A percentile compares a stretch with the other conserved stretches of the same genome.
phyloP scores from a whole-genome alignment of 2,113 vertebrate species.

The Erinaceus europaeus region DNA sequence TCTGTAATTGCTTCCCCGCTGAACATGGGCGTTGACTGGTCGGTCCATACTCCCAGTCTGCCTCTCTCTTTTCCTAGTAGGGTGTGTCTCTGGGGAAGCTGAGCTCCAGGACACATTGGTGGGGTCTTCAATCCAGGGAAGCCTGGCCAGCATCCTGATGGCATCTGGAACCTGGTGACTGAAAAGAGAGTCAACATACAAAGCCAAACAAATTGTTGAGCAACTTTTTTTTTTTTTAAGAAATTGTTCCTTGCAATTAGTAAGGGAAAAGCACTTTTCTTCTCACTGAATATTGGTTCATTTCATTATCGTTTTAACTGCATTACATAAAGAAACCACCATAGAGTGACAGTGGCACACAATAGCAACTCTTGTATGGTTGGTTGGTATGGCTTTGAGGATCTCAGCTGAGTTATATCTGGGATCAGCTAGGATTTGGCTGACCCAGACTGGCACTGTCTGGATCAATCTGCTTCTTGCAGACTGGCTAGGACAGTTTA shows the following conservation, averaged over 20 bases:
- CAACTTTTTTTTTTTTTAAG: neutral
- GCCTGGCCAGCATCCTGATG: no score
- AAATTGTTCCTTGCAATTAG: neutral
- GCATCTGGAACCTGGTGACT: no score
- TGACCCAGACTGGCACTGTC: neutral
- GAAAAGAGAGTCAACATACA: no score
- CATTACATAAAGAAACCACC: neutral
- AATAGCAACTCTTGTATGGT: neutral
- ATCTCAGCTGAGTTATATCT: neutral
- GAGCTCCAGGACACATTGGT: no score
- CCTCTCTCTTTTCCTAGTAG: no score
- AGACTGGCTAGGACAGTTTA: neutral
- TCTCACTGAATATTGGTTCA: neutral
- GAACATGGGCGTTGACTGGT: no score
- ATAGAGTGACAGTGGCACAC: no score
- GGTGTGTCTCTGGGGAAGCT: no score
- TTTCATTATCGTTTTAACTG: neutral
- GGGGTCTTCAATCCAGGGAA: no score
- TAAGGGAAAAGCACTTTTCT: neutral
- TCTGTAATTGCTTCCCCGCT: no score
- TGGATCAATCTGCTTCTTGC: neutral
- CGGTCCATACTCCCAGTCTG: no score
- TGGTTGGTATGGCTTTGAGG: neutral
- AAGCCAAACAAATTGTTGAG: neutral
- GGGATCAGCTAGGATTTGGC: neutral